phyloP scores from a whole-genome alignment of 2,113 vertebrate genomes.

The Amblyopsis rosae region DNA sequence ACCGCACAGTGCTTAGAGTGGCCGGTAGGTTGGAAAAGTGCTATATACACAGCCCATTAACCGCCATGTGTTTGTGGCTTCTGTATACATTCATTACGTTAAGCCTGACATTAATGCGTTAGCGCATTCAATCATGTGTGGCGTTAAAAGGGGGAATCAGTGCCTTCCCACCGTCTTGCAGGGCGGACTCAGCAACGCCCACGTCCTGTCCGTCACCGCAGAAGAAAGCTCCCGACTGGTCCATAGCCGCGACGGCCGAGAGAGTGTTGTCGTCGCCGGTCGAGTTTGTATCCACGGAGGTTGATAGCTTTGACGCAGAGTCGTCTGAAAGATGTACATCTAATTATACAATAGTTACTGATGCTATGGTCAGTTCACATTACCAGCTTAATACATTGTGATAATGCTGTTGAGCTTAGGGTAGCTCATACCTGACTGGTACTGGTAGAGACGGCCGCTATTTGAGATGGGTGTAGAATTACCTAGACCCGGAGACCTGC shows the following conservation, averaged over 20 bases:
- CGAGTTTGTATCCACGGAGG: conserved; percentile 50
- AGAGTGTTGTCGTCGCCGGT: conserved; percentile 44
- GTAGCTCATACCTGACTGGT: conserved; percentile 57
- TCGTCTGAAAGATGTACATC: conserved; percentile 42
- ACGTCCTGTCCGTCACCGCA: conserved; percentile 6
- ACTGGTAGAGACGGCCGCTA: conserved; percentile 27
- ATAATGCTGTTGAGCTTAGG: rapidly evolving
- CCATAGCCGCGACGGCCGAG: conserved; percentile 18
- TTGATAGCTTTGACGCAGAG: conserved; percentile 43
- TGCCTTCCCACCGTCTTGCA: conserved; percentile 70
- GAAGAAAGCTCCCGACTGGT: conserved; percentile 45
- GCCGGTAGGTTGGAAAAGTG: too few relatives aligned
- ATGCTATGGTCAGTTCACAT: neutral
- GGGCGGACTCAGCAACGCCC: conserved; percentile 70
- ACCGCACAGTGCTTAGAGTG: too few relatives aligned
- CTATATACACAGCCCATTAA: too few relatives aligned
- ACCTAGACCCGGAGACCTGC: conserved; percentile 47
- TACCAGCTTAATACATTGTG: neutral
- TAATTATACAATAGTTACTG: neutral
- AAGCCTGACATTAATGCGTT: neutral
- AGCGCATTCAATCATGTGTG: neutral
- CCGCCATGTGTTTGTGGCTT: too few relatives aligned
- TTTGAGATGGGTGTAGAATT: conserved; percentile 50
- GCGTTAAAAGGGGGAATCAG: neutral
- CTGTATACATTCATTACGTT: too few relatives aligned